Percentiles rank a stretch among this genome's conserved stretches.
Conservation (phyloP, 2,888 invertebrate species). For the Malthinus flaveolus region DNA sequence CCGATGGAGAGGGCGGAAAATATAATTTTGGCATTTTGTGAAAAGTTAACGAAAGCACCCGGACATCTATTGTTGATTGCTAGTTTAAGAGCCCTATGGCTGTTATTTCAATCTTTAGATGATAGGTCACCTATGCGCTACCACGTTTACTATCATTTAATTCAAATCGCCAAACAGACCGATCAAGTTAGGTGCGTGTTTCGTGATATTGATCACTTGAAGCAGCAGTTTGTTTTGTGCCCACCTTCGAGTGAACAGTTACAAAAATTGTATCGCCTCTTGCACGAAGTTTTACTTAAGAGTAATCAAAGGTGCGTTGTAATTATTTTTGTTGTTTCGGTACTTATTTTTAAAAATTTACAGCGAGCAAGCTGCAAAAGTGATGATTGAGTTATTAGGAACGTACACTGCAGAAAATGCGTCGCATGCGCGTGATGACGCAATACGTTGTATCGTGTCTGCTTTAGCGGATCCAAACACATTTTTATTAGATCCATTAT, state of each 20-base stretch:
- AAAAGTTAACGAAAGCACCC: conserved; percentile 87
- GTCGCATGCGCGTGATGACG: conserved; percentile 94
- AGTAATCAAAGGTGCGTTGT: conserved; percentile 75
- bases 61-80: conserved; percentile 78
- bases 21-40: conserved; percentile 87
- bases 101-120: conserved; percentile 90
- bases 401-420: conserved; percentile 98
- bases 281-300: conserved; percentile 87
- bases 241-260: conserved; percentile 86
- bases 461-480: conserved; percentile 94
- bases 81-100: conserved; percentile 86
- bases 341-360: conserved; percentile 8
- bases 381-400: conserved; percentile 94
- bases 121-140: conserved; percentile 83
- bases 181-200: conserved; percentile 85
- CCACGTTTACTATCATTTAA: conserved; percentile 89
- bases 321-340: neutral
- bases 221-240: conserved; percentile 76
- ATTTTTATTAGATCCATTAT: conserved; percentile 91
- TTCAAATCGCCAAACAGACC: conserved; percentile 86
- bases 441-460: conserved; percentile 93
- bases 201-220: conserved; percentile 80
- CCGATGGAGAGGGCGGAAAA: conserved; percentile 86
- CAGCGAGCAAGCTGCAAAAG: conserved; percentile 90
- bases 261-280: conserved; percentile 84